Conservation (phyloP, 1,140 invertebrate species). For the Delia radicum region DNA sequence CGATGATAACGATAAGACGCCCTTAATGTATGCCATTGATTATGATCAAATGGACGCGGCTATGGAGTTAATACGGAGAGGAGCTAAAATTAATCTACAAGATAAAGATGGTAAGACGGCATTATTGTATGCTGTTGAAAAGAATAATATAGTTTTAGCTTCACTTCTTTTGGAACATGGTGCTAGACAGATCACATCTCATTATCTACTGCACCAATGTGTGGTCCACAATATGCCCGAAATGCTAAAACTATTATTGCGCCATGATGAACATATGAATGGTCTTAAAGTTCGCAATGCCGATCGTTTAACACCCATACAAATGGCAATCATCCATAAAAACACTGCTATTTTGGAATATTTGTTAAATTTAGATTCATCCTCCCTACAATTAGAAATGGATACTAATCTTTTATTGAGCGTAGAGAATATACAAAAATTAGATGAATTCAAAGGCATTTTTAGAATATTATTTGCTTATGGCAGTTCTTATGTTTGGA, state of each 20-base stretch:
- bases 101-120: slow-evolving; percentile 62
- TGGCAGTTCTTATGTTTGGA: slow-evolving; percentile 21
- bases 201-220: slow-evolving; percentile 62
- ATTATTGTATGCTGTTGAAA: slow-evolving; percentile 60
- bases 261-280: slow-evolving; percentile 35
- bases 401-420: slow-evolving; percentile 61
- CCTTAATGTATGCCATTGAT: slow-evolving; percentile 60
- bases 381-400: slow-evolving; percentile 37
- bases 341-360: slow-evolving; percentile 59
- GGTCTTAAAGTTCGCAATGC: slow-evolving; percentile 60
- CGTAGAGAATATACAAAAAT: slow-evolving; percentile 53
- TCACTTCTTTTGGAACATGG: slow-evolving; percentile 58
- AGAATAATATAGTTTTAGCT: slow-evolving; percentile 55
- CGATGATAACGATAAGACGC: slow-evolving; percentile 61
- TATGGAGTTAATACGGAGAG: slow-evolving; percentile 57
- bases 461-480: slow-evolving; percentile 57
- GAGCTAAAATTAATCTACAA: slow-evolving; percentile 63
- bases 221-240: slow-evolving; percentile 58
- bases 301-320: slow-evolving; percentile 63
- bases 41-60: slow-evolving; percentile 57
- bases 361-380: slow-evolving; percentile 56
- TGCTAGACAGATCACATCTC: slow-evolving; percentile 61
- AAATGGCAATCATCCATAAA: slow-evolving; percentile 62
- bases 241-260: slow-evolving; percentile 58
- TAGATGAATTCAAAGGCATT: slow-evolving; percentile 53